These are phyloP conservation scores for Proales similis DNA, from an alignment of 1,140 invertebrate species.

Conservation along the genomic window DNA sequence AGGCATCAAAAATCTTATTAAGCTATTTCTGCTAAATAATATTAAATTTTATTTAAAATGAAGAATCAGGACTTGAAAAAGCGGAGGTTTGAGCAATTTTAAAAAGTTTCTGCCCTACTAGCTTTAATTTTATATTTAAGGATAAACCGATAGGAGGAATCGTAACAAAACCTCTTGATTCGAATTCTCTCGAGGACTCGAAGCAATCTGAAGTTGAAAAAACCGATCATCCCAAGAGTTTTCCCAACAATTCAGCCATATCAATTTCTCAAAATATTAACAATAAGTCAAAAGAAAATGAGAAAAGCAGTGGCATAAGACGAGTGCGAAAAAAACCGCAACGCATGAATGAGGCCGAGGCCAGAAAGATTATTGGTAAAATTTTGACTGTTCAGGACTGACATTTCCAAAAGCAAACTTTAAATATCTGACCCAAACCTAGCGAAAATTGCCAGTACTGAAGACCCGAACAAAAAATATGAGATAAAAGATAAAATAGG, in stretches of 20 bases:
- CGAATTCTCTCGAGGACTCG: not conserved
- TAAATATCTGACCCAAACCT: not conserved
- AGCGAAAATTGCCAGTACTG: slow-evolving; percentile 13
- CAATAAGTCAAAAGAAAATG: not conserved
- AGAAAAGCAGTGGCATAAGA: slow-evolving; percentile 14
- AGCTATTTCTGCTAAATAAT: not conserved
- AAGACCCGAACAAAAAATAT: slow-evolving; percentile 36
- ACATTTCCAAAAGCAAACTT: not conserved
- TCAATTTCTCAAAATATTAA: slow-evolving; percentile 1
- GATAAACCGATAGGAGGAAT: not conserved
- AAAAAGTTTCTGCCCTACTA: not conserved
- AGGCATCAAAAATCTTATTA: not conserved
- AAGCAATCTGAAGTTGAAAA: slow-evolving; percentile 16
- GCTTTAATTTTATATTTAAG: not conserved
- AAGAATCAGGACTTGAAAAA: not conserved
- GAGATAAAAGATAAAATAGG: slow-evolving; percentile 33
- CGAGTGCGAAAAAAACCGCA: slow-evolving; percentile 18
- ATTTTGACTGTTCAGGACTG: not conserved
- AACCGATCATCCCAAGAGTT: not conserved
- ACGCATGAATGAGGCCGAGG: slow-evolving; percentile 14
- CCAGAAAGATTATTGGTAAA: slow-evolving; percentile 16
- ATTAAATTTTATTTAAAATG: not conserved
- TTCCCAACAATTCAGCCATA: slow-evolving; percentile 7
- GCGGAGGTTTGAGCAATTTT: too few species aligned
- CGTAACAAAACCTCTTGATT: not conserved